A percentile compares a stretch with the other conserved stretches of the same genome.
Conservation (phyloP, 2,888 invertebrate genomes). For the Acrobasis consociella region DNA sequence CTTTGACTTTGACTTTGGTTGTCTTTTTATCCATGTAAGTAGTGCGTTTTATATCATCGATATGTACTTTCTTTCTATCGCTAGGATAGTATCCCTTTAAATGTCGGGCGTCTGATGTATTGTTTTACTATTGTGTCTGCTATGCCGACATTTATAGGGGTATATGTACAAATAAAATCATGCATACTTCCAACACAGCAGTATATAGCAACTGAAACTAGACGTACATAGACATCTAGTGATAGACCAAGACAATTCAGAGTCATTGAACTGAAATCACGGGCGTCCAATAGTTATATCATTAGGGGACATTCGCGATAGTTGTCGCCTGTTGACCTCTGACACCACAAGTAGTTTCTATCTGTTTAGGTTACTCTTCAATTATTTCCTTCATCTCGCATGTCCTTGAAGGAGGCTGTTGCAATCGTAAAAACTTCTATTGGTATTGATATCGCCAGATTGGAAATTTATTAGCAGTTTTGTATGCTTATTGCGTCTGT, state of each 20-base stretch:
- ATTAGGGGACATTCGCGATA: slow-evolving; percentile 63
- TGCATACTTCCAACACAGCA: background rate
- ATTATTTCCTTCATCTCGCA: slow-evolving; percentile 54
- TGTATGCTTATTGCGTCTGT: slow-evolving; percentile 11
- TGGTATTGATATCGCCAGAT: slow-evolving; percentile 28
- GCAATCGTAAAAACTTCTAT: slow-evolving; percentile 47
- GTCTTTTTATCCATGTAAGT: too few species aligned
- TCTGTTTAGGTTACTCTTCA: slow-evolving; percentile 66
- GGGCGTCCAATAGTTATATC: slow-evolving; percentile 67
- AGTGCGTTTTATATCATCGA: too few species aligned
- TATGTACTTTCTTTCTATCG: too few species aligned
- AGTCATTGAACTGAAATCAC: slow-evolving; percentile 75
- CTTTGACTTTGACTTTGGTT: too few species aligned
- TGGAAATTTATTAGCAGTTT: slow-evolving; percentile 23
- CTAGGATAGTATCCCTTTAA: too few species aligned
- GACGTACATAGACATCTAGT: slow-evolving; percentile 2
- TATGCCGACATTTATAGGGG: too few species aligned
- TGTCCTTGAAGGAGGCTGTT: slow-evolving; percentile 49
- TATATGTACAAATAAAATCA: too few species aligned
- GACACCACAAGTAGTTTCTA: slow-evolving; percentile 61
- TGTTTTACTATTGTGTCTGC: too few species aligned
- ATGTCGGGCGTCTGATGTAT: too few species aligned
- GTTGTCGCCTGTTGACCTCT: slow-evolving; percentile 69
- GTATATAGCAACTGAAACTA: slow-evolving; percentile 6
- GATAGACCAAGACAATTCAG: slow-evolving; percentile 23